Conservation (phyloP, 2,113 vertebrate genomes). For the Aythya baeri region DNA sequence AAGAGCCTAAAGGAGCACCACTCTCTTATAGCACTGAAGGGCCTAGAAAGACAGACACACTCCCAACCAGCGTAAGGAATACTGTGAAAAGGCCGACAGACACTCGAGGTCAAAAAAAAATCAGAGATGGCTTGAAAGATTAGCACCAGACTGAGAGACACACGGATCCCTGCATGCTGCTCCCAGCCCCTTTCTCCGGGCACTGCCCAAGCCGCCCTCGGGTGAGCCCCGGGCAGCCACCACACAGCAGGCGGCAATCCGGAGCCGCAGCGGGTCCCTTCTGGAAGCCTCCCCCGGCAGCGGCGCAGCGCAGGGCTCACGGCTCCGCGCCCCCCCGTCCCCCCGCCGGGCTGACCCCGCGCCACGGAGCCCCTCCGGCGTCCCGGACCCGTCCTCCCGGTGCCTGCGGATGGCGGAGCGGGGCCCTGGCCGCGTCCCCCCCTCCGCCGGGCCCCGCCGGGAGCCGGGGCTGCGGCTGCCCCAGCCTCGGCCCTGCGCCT, state of each 20-base stretch:
- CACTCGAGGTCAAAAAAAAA: neutral
- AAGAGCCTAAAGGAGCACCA: neutral
- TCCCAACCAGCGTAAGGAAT: neutral
- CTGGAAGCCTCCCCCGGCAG: neutral
- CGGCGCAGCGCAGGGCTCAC: fast-evolving
- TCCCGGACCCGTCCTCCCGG: too few relatives aligned
- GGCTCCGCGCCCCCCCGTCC: too few relatives aligned
- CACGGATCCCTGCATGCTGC: fast-evolving
- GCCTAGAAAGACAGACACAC: neutral
- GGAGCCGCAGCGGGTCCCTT: neutral
- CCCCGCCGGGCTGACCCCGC: too few relatives aligned
- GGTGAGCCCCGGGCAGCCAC: fast-evolving
- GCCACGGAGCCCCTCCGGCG: too few relatives aligned
- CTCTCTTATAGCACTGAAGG: neutral
- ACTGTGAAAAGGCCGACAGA: neutral
- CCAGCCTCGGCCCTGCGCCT: too few relatives aligned
- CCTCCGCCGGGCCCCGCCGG: too few relatives aligned
- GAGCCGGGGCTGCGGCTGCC: too few relatives aligned
- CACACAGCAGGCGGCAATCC: fast-evolving
- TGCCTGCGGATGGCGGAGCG: too few relatives aligned
- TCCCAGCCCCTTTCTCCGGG: neutral
- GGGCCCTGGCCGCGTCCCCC: too few relatives aligned
- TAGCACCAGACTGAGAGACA: fast-evolving
- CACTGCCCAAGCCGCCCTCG: neutral
- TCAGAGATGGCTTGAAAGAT: neutral